These are phyloP conservation scores for Brachionus manjavacas DNA, from an alignment of 1,140 invertebrate genomes.

Conservation along the genomic window DNA sequence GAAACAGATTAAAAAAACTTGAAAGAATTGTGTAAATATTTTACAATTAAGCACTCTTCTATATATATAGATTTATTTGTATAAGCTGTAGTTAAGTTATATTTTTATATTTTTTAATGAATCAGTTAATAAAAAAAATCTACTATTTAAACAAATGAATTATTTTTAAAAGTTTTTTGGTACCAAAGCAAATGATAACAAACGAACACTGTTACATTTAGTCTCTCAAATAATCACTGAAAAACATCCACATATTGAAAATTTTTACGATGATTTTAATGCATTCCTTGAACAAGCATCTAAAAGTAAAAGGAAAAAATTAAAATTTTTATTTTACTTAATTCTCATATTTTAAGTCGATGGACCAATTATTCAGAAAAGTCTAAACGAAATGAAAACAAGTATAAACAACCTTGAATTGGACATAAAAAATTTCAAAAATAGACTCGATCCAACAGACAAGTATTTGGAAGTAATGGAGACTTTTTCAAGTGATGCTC, in stretches of 20 bases:
- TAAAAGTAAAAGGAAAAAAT: slow-evolving; percentile 49
- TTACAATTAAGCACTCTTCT: too few relatives aligned
- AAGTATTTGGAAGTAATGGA: slow-evolving; percentile 75
- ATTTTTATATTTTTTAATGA: too few relatives aligned
- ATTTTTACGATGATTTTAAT: slow-evolving; percentile 75
- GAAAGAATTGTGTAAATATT: too few relatives aligned
- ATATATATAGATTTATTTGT: too few relatives aligned
- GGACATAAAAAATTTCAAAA: slow-evolving; percentile 68
- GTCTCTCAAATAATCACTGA: slow-evolving; percentile 78
- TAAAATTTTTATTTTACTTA: not conserved
- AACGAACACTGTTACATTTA: slow-evolving; percentile 85
- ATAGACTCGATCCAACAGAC: slow-evolving; percentile 73
- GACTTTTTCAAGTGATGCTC: slow-evolving; percentile 65
- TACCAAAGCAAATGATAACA: slow-evolving; percentile 89
- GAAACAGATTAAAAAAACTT: too few relatives aligned
- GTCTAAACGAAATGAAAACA: slow-evolving; percentile 76
- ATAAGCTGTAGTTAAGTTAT: too few relatives aligned
- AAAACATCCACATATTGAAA: slow-evolving; percentile 77
- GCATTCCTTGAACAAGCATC: slow-evolving; percentile 67
- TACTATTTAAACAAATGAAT: too few relatives aligned
- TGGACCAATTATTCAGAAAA: slow-evolving; percentile 76
- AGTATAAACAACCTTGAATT: slow-evolving; percentile 78
- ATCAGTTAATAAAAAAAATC: too few relatives aligned
- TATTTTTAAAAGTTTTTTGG: slow-evolving; percentile 68
- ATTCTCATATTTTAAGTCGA: slow-evolving; percentile 62